Percentiles rank a stretch among this genome's conserved stretches.
These are phyloP conservation scores for Thamnaconus septentrionalis DNA, from an alignment of 2,113 vertebrate species.

Conservation along the genomic window DNA sequence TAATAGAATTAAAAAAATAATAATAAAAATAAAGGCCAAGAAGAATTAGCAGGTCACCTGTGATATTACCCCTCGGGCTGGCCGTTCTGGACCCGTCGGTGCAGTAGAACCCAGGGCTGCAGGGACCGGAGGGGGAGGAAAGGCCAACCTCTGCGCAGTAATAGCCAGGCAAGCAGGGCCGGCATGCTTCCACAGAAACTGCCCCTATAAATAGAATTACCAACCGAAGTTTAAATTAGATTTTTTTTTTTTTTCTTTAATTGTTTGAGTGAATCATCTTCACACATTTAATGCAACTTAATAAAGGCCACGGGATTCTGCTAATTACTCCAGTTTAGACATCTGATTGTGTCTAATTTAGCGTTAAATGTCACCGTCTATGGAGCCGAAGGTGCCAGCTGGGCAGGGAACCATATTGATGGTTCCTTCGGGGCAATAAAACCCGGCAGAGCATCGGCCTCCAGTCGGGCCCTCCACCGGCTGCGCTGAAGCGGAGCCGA, in stretches of 20 bases:
- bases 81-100: conserved; percentile 68
- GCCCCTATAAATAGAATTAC: conserved; percentile 55
- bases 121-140: conserved; percentile 76
- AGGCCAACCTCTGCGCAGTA: conserved; percentile 77
- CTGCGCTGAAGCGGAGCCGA: conserved; percentile 65
- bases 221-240: not conserved
- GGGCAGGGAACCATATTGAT: conserved; percentile 78
- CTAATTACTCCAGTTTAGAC: not conserved
- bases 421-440: conserved; percentile 79
- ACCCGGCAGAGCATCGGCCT: conserved; percentile 79
- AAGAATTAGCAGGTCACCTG: conserved; percentile 39
- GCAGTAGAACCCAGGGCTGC: conserved; percentile 82
- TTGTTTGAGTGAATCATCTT: not conserved
- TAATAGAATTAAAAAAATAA: not conserved
- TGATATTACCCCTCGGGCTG: conserved; percentile 59
- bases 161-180: conserved; percentile 69
- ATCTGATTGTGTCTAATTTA: conserved; percentile 12
- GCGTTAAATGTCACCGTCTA: conserved; percentile 60
- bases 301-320: too few relatives aligned
- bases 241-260: too few relatives aligned
- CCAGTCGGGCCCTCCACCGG: conserved; percentile 72
- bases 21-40: not conserved
- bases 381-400: conserved; percentile 77
- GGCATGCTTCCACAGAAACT: conserved; percentile 63
- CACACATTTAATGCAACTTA: not conserved